phyloP scores from a whole-genome alignment of 2,113 vertebrate species.

The Anolis sagrei region DNA sequence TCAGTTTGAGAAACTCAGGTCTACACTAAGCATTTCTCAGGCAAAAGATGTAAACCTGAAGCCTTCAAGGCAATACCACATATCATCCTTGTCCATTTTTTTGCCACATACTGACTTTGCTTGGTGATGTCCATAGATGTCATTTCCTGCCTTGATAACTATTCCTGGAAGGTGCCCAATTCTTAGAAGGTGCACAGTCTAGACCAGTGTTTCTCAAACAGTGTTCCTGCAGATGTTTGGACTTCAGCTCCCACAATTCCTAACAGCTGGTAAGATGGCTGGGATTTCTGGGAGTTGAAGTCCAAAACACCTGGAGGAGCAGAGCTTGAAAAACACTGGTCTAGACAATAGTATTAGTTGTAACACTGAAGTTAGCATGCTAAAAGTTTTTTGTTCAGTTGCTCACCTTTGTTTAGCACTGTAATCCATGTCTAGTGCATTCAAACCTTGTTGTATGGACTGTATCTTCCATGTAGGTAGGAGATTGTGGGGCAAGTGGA shows the following conservation, averaged over 20 bases:
- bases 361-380: background rate
- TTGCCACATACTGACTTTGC: background rate
- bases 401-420: background rate
- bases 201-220: too few species aligned
- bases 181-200: too few species aligned
- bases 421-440: background rate
- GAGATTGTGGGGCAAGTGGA: background rate
- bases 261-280: too few species aligned
- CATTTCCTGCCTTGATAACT: too few species aligned
- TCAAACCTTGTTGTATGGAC: background rate
- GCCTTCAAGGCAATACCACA: background rate
- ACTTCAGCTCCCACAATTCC: too few species aligned
- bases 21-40: too few species aligned
- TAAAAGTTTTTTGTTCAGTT: background rate
- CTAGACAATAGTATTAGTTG: background rate
- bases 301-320: too few species aligned
- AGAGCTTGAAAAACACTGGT: too few species aligned
- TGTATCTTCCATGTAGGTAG: background rate
- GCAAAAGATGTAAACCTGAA: too few species aligned
- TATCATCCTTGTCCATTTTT: background rate
- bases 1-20: too few species aligned
- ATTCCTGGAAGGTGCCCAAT: background rate
- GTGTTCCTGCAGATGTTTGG: too few species aligned
- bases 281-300: too few species aligned
- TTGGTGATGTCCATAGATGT: background rate